A percentile compares a stretch with the other conserved stretches of the same genome.
These are phyloP conservation scores for Nothocercus julius DNA, from an alignment of 2,113 vertebrate genomes.

Conservation along the genomic window DNA sequence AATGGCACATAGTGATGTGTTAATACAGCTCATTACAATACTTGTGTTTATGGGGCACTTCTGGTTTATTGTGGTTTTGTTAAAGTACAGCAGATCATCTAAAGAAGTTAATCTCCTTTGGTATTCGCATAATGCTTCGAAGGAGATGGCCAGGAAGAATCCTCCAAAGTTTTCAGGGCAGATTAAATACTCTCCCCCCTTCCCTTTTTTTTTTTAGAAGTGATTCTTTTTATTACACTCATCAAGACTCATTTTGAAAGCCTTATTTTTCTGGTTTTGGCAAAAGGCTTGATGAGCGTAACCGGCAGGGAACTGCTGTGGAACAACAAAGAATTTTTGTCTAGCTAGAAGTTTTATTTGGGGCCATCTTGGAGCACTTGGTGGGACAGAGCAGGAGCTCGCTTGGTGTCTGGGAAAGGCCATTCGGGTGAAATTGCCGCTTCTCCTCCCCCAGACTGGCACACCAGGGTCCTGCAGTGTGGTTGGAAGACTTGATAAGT, in stretches of 20 bases:
- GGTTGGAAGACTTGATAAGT: conserved; percentile 47
- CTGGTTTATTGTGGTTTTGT: background rate
- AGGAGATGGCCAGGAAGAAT: background rate
- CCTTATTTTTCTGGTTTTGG: conserved; percentile 49
- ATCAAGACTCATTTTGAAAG: conserved; percentile 33
- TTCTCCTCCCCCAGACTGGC: conserved; percentile 45
- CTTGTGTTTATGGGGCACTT: background rate
- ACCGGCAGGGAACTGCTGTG: conserved; percentile 23
- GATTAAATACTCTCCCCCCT: background rate
- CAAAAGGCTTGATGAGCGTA: conserved; percentile 20
- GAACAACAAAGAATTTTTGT: conserved; percentile 63
- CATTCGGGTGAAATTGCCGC: conserved; percentile 40
- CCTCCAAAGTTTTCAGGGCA: background rate
- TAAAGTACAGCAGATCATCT: background rate
- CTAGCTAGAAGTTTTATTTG: background rate
- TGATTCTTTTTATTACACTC: background rate
- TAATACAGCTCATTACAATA: background rate
- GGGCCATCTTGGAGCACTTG: conserved; percentile 46
- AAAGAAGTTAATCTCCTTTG: background rate
- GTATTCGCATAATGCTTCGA: background rate
- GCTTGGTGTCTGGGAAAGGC: conserved; percentile 6
- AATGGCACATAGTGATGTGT: background rate
- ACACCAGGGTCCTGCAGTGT: conserved; percentile 26
- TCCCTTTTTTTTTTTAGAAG: background rate
- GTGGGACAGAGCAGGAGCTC: conserved; percentile 30